phyloP scores from a whole-genome alignment of 2,113 vertebrate species.

The Gymnorhina tibicen region DNA sequence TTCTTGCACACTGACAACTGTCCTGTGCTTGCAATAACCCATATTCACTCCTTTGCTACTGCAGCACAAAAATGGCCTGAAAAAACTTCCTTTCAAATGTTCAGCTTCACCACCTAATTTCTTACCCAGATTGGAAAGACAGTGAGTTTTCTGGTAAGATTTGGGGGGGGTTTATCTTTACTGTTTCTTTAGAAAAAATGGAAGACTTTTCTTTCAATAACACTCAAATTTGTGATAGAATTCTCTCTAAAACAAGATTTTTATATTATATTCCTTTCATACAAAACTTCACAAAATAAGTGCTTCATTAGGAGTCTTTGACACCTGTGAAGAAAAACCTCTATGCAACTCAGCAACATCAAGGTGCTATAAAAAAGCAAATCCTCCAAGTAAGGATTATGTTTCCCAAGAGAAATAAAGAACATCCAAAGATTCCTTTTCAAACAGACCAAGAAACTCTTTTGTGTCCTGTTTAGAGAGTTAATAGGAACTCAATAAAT shows the following conservation, averaged over 20 bases:
- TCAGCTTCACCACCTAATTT: not conserved
- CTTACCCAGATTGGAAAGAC: not conserved
- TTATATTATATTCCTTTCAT: not conserved
- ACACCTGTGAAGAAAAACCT: constrained; percentile 8
- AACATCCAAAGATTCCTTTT: constrained; percentile 3
- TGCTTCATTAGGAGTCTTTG: not conserved
- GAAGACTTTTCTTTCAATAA: not conserved
- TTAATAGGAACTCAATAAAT: constrained; percentile 17
- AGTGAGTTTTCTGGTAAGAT: not conserved
- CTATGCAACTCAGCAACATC: not conserved
- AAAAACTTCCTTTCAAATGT: not conserved
- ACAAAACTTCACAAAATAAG: not conserved
- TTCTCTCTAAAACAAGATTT: not conserved
- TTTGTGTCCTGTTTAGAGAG: not conserved
- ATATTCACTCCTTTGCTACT: not conserved
- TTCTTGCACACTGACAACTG: not conserved
- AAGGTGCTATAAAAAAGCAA: not conserved
- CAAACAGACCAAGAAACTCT: constrained; percentile 19
- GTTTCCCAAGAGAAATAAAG: not conserved
- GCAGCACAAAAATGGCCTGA: not conserved
- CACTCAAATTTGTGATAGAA: not conserved
- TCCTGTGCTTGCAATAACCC: not conserved
- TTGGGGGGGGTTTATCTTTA: rapidly evolving
- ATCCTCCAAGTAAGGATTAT: not conserved
- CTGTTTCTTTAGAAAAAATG: not conserved